Evolutionary conservation across 2,113 vertebrate genomes (phyloP).

Genomic region (Dissostichus mawsoni): DNA sequence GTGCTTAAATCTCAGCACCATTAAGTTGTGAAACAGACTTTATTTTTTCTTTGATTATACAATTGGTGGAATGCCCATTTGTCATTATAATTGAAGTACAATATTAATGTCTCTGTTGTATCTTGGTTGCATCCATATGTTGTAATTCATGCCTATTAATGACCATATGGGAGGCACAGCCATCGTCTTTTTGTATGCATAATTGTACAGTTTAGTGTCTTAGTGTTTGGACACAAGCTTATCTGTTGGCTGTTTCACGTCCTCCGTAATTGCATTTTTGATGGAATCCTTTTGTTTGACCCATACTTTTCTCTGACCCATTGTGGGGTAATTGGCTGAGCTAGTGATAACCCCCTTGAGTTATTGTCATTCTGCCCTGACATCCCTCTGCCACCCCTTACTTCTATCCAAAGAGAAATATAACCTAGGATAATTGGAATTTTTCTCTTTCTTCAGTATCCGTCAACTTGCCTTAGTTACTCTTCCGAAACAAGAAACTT

Average conservation of each 20-base stretch:
- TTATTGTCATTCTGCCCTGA: conserved; percentile 74
- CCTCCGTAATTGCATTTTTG: conserved; percentile 70
- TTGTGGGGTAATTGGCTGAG: conserved; percentile 78
- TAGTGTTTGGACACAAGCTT: conserved; percentile 40
- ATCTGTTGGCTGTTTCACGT: conserved; percentile 50
- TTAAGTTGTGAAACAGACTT: too few species aligned
- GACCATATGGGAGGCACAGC: neutral
- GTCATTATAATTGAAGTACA: neutral
- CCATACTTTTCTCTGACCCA: conserved; percentile 57
- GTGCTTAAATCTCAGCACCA: too few species aligned
- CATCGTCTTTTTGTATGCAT: conserved; percentile 3
- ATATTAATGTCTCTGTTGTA: neutral
- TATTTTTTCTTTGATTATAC: neutral
- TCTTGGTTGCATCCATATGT: conserved; percentile 3
- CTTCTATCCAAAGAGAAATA: conserved; percentile 67
- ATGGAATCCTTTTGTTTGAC: conserved; percentile 71
- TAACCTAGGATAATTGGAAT: conserved; percentile 71
- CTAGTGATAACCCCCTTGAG: conserved; percentile 67
- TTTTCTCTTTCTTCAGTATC: conserved; percentile 33
- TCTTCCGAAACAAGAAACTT: conserved; percentile 49
- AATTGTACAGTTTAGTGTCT: conserved; percentile 13
- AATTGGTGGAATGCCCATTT: neutral
- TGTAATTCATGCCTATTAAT: conserved; percentile 21
- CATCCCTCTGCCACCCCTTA: conserved; percentile 58
- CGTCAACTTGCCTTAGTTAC: conserved; percentile 36